Conservation (phyloP, 1,140 invertebrate genomes). For the Vanessa tameamea region DNA sequence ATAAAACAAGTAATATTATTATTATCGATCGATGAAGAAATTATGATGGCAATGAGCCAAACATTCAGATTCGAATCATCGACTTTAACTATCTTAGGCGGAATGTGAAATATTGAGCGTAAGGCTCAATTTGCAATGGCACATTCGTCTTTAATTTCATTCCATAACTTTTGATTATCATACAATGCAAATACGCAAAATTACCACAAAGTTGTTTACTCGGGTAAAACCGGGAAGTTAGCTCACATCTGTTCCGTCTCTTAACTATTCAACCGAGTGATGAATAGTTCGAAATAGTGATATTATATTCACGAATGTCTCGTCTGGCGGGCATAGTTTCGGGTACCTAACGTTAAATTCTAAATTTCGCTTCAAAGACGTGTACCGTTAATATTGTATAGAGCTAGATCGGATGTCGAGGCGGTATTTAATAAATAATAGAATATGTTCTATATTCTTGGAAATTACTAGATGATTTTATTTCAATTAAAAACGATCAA, state of each 20-base stretch:
- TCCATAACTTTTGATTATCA: conserved; percentile 27
- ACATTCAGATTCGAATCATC: no score
- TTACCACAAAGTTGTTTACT: conserved; percentile 25
- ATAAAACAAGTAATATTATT: no score
- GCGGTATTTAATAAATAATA: conserved; percentile 17
- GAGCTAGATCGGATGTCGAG: conserved; percentile 6
- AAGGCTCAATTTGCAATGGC: not conserved
- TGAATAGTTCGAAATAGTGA: conserved; percentile 32
- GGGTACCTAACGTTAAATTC: conserved; percentile 21
- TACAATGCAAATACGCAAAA: conserved; percentile 18
- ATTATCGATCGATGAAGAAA: no score
- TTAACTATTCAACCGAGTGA: conserved; percentile 27
- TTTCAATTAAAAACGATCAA: not conserved
- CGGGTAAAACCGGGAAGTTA: conserved; percentile 28
- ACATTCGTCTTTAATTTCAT: conserved; percentile 20
- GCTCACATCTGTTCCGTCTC: conserved; percentile 26
- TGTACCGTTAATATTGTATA: conserved; percentile 17
- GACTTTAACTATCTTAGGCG: no score
- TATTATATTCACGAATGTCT: conserved; percentile 36
- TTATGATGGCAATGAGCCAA: no score
- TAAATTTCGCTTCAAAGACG: conserved; percentile 21
- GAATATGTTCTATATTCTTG: not conserved
- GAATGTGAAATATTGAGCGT: not conserved
- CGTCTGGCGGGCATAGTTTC: conserved; percentile 24
- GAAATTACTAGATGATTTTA: not conserved